These are phyloP conservation scores for Hyposmocoma kahamanoa DNA, from an alignment of 1,140 invertebrate genomes.

Conservation along the genomic window DNA sequence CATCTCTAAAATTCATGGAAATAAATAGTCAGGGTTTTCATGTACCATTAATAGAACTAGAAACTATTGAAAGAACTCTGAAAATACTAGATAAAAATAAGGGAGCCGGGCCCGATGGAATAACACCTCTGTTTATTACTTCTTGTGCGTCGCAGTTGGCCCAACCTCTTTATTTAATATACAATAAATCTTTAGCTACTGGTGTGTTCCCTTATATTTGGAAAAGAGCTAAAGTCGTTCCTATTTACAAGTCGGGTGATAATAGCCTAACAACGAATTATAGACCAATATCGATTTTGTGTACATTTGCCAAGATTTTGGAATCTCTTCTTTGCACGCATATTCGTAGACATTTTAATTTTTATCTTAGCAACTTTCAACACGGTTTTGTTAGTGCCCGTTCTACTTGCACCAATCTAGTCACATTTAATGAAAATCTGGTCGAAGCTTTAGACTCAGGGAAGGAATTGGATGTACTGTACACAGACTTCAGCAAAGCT, in stretches of 20 bases:
- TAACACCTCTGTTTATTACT: slow-evolving; percentile 5
- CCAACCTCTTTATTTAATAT: slow-evolving; percentile 6
- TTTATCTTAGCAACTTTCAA: background rate
- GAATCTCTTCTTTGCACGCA: slow-evolving; percentile 10
- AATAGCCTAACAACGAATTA: slow-evolving; percentile 17
- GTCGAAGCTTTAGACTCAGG: background rate
- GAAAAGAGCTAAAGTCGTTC: slow-evolving; percentile 10
- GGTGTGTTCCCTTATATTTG: slow-evolving; percentile 6
- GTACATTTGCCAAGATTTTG: slow-evolving; percentile 18
- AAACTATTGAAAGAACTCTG: slow-evolving; percentile 1
- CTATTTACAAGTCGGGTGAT: slow-evolving; percentile 8
- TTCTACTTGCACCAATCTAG: slow-evolving; percentile 7
- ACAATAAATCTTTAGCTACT: slow-evolving; percentile 6
- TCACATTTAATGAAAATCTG: background rate
- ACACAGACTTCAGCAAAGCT: slow-evolving; percentile 14
- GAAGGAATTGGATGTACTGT: slow-evolving; percentile 9
- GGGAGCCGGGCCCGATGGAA: slow-evolving; percentile 8
- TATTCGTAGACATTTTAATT: background rate
- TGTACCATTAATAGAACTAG: background rate
- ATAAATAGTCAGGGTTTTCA: background rate
- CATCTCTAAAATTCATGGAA: background rate
- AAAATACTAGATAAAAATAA: slow-evolving; percentile 6
- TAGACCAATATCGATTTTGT: slow-evolving; percentile 24
- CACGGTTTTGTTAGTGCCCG: slow-evolving; percentile 8
- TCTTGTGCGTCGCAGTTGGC: slow-evolving; percentile 1